phyloP scores from a whole-genome alignment of 1,140 invertebrate species.

The Papilio helenus region DNA sequence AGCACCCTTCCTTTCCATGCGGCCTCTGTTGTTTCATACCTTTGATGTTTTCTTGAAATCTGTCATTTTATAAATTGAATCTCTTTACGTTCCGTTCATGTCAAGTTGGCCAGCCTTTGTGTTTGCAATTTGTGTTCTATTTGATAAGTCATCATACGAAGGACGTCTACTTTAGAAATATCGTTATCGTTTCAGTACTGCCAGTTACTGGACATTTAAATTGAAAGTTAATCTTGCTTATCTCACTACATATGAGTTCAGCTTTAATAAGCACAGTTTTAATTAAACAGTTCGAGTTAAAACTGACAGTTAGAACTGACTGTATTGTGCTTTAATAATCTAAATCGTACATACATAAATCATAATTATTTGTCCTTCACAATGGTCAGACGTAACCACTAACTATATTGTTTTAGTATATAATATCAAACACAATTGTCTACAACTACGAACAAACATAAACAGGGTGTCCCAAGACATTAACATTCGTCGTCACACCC shows the following conservation, averaged over 20 bases:
- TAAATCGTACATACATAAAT: neutral
- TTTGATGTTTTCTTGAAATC: slow-evolving; percentile 20
- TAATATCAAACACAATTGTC: neutral
- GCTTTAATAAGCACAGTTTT: too few species aligned
- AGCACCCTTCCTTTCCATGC: slow-evolving; percentile 10
- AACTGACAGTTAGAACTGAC: too few species aligned
- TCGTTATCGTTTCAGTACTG: too few species aligned
- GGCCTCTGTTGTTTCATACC: slow-evolving; percentile 1
- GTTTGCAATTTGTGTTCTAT: neutral
- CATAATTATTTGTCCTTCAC: neutral
- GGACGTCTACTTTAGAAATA: neutral
- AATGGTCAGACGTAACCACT: neutral
- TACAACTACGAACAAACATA: slow-evolving; percentile 28
- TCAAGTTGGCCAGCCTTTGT: slow-evolving; percentile 12
- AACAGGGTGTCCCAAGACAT: slow-evolving; percentile 20
- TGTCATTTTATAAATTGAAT: slow-evolving; percentile 19
- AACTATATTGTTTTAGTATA: neutral
- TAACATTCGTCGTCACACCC: slow-evolving; percentile 23
- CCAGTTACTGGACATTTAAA: too few species aligned
- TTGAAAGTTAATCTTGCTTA: too few species aligned
- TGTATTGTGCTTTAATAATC: too few species aligned
- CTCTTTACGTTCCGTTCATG: slow-evolving; percentile 8
- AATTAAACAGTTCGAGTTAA: too few species aligned
- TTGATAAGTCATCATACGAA: neutral
- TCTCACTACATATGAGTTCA: too few species aligned